These are phyloP conservation scores for Seriola aureovittata DNA, from an alignment of 2,113 vertebrate species.

Conservation along the genomic window DNA sequence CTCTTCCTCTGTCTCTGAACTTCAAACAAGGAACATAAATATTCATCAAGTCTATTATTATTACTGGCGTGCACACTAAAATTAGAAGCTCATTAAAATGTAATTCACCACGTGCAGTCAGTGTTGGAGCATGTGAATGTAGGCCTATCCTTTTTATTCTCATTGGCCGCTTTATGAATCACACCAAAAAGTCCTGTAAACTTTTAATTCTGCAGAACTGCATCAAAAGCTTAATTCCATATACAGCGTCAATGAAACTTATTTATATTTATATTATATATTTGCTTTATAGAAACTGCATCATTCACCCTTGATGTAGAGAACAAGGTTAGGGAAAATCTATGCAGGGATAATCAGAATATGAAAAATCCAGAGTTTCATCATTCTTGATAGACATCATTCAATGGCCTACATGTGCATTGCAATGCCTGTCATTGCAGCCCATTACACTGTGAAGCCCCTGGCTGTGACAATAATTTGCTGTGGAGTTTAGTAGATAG, in stretches of 20 bases:
- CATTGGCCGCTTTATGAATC: conserved; percentile 57
- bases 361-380: background rate
- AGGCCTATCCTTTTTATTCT: conserved; percentile 48
- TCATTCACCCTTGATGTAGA: background rate
- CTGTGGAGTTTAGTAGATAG: conserved; percentile 34
- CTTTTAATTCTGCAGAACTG: conserved; percentile 37
- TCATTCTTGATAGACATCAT: conserved; percentile 13
- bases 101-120: conserved; percentile 83
- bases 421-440: background rate
- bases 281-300: background rate
- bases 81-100: conserved; percentile 86
- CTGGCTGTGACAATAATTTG: conserved; percentile 29
- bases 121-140: conserved; percentile 77
- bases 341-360: no score
- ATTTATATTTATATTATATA: background rate
- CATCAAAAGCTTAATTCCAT: conserved; percentile 1
- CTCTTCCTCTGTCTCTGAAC: conserved; percentile 65
- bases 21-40: conserved; percentile 80
- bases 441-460: conserved; percentile 2
- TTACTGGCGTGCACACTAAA: conserved; percentile 79
- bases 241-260: background rate
- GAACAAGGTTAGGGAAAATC: background rate
- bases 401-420: conserved; percentile 9
- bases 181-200: conserved; percentile 45
- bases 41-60: conserved; percentile 83